Conservation (phyloP, 2,113 vertebrate genomes). For the Corythornis vintsioides region DNA sequence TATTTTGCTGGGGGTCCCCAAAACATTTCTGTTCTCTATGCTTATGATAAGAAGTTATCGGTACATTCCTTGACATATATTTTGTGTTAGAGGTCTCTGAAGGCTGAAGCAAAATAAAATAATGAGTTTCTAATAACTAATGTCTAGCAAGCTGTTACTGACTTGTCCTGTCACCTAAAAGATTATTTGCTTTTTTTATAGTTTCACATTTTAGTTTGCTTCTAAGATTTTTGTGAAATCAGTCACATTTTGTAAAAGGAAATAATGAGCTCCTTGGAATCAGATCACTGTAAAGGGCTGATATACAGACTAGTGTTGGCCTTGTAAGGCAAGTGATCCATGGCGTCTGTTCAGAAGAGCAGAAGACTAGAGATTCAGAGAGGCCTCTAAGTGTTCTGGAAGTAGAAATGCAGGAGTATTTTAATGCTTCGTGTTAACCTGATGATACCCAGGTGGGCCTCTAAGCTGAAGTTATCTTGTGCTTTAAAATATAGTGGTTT, state of each 20-base stretch:
- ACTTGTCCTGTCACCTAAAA: neutral
- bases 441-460: neutral
- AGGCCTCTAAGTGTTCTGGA: neutral
- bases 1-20: neutral
- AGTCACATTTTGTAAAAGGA: neutral
- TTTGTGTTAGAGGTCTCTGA: neutral
- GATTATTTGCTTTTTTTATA: neutral
- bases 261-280: neutral
- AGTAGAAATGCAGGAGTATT: neutral
- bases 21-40: neutral
- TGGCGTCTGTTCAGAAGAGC: neutral
- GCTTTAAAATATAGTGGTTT: neutral
- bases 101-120: neutral
- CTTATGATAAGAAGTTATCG: neutral
- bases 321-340: neutral
- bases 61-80: neutral
- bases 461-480: neutral
- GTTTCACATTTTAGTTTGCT: neutral
- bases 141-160: neutral
- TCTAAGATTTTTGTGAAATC: neutral
- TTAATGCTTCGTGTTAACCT: neutral
- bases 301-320: neutral
- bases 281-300: neutral
- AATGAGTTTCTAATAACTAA: neutral
- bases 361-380: neutral